Base-by-base conservation (phyloP, 2,113 vertebrate species). In the Triplophysa tibetana region DNA sequence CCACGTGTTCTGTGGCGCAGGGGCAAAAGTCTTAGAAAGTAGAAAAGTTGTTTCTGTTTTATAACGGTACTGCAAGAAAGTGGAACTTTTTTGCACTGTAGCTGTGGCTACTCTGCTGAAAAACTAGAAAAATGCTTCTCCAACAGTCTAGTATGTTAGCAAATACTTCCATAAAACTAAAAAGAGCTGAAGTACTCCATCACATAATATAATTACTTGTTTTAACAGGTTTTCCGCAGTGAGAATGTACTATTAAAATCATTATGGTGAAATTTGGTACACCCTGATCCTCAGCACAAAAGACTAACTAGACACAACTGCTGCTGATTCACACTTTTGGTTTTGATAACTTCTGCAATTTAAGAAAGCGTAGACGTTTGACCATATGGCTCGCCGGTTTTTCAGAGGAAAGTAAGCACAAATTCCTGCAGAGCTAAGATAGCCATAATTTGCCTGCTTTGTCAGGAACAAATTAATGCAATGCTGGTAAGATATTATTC, bases 341-440 rank as follows among this genome's bases (percentile, higher is more conserved):
- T 19, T 77, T 54, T 67, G 48, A 60, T 63, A 78, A 52, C 56
- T 69, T 65, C 33, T 75, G 43, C 52, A 69, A 29, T 54, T 66
- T 75, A 50, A 33, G 54, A 64, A 50, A 69, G 63, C 21, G 56
- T 69, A 41, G 58, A 70, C 19, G 29, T 61, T 24, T 43, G 70
- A 66, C 83, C 83, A 84, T 84, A 81, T 82, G 80, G 83, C 26
- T 68, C 24, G 1, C 13, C 14, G 69, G 29, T 62, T 33, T 29
- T 43, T 70, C 56, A 58, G 38, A 69, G 33, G 21, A 19, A 79
- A 79, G 75, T 75, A 79, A 79, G 80, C 83, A 84, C n/a, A 82
- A 82, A 78, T 82, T 81, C 74, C 23, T 79, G 83, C 83, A 80
- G 58, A 54, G 26, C 70, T 77, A 29, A 66, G 64, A 79, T 56